Conservation (phyloP, 1,140 invertebrate species). For the Caerostris extrusa region DNA sequence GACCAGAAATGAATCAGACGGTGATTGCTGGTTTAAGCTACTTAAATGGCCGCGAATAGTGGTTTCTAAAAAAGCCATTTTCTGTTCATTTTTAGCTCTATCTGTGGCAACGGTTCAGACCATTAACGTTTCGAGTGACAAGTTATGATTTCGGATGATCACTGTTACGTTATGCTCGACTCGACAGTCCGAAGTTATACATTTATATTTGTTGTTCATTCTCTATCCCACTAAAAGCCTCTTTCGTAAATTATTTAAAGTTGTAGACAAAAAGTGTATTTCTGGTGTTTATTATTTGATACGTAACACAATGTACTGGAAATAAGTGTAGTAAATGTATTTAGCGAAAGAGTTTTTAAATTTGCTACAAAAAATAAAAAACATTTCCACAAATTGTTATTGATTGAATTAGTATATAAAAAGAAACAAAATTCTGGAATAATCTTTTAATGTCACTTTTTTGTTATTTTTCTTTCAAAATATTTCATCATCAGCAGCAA, state of each 20-base stretch:
- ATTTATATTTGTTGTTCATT: not conserved
- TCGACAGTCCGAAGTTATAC: not conserved
- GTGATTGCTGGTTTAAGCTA: slow-evolving; percentile 53
- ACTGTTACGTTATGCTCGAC: slow-evolving; percentile 19
- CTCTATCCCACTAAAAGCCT: not conserved
- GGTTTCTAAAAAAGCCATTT: slow-evolving; percentile 45
- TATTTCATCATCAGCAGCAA: too few species aligned
- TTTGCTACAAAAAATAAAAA: too few species aligned
- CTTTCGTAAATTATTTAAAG: slow-evolving; percentile 1
- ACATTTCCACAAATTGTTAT: too few species aligned
- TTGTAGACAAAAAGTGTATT: not conserved
- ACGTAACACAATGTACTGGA: too few species aligned
- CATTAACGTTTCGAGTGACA: too few species aligned
- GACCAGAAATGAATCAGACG: not conserved
- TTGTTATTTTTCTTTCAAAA: too few species aligned
- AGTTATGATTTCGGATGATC: slow-evolving; percentile 41
- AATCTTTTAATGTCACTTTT: too few species aligned
- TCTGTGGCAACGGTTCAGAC: too few species aligned
- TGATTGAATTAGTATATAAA: too few species aligned
- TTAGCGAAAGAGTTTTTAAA: too few species aligned
- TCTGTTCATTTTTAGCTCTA: not conserved
- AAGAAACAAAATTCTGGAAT: too few species aligned
- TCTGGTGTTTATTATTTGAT: not conserved
- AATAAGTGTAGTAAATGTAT: too few species aligned
- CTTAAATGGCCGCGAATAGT: slow-evolving; percentile 38